These are phyloP conservation scores for Macropodus opercularis DNA, from an alignment of 2,797 vertebrate genomes.

Conservation along the genomic window DNA sequence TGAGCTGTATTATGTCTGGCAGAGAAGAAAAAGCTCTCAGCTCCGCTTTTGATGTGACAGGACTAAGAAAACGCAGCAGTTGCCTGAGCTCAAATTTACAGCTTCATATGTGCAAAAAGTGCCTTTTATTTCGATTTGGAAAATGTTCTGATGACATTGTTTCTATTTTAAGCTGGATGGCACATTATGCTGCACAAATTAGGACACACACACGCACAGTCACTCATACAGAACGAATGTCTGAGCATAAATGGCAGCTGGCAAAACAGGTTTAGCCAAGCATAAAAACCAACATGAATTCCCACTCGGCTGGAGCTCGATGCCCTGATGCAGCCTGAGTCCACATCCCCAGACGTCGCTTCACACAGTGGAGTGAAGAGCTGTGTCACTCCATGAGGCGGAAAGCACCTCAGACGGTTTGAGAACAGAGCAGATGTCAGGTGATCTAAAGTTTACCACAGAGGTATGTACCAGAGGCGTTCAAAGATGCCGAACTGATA, in stretches of 20 bases:
- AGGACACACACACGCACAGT: conserved; percentile 39
- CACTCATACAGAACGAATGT: conserved; percentile 67
- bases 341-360: conserved; percentile 67
- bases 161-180: conserved; percentile 49
- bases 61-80: conserved; percentile 27
- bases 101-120: conserved; percentile 1
- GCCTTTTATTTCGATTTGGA: conserved; percentile 17
- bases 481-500: too few relatives aligned
- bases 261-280: conserved; percentile 74
- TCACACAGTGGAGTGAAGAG: conserved; percentile 46
- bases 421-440: conserved; percentile 37
- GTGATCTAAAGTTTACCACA: conserved; percentile 20
- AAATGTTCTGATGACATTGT: conserved; percentile 11
- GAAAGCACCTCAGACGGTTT: conserved; percentile 42
- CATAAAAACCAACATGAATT: conserved; percentile 77
- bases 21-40: conserved; percentile 63
- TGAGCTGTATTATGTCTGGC: conserved; percentile 71
- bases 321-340: conserved; percentile 61
- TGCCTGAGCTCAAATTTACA: conserved; percentile 5
- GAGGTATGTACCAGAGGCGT: too few relatives aligned
- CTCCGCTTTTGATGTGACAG: conserved; percentile 55
- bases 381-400: conserved; percentile 37
- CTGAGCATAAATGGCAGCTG: conserved; percentile 78
- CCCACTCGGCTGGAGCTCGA: conserved; percentile 67
- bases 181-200: conserved; percentile 48